These are phyloP conservation scores for Muscidifurax raptorellus DNA, from an alignment of 1,140 invertebrate species.

Conservation along the genomic window DNA sequence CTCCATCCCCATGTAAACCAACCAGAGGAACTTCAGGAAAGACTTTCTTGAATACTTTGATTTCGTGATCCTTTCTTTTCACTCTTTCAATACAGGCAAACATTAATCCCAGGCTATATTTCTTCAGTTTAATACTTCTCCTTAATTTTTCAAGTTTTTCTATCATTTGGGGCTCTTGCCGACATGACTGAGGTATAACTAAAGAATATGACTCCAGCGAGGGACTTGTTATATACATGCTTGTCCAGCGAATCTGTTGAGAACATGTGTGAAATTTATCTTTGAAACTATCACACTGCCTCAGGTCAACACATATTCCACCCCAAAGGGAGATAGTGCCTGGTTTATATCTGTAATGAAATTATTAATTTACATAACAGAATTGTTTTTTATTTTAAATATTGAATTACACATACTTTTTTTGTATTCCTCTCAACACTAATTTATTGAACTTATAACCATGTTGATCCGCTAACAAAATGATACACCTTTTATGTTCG, in stretches of 20 bases:
- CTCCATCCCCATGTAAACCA: conserved; percentile 79
- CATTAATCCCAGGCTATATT: conserved; percentile 76
- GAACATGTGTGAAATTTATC: conserved; percentile 34
- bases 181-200: conserved; percentile 57
- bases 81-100: conserved; percentile 78
- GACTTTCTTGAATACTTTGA: conserved; percentile 76
- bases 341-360: conserved; percentile 52
- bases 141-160: conserved; percentile 59
- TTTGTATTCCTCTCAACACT: conserved; percentile 49
- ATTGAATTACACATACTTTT: conserved; percentile 46
- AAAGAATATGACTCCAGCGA: conserved; percentile 67
- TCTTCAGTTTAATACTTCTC: conserved; percentile 62
- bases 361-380: conserved; percentile 6
- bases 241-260: conserved; percentile 52
- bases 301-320: conserved; percentile 58
- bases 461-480: conserved; percentile 58
- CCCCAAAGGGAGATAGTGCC: conserved; percentile 63
- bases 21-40: conserved; percentile 78
- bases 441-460: conserved; percentile 31
- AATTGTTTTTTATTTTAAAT: conserved; percentile 23
- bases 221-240: conserved; percentile 62
- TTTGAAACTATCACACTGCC: conserved; percentile 41
- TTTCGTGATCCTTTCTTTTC: conserved; percentile 74
- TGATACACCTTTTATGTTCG: conserved; percentile 56
- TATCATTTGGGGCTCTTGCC: conserved; percentile 58